Percentiles rank a stretch among this genome's conserved stretches.
Conservation (phyloP, 2,113 vertebrate genomes). For the Epinephelus moara region DNA sequence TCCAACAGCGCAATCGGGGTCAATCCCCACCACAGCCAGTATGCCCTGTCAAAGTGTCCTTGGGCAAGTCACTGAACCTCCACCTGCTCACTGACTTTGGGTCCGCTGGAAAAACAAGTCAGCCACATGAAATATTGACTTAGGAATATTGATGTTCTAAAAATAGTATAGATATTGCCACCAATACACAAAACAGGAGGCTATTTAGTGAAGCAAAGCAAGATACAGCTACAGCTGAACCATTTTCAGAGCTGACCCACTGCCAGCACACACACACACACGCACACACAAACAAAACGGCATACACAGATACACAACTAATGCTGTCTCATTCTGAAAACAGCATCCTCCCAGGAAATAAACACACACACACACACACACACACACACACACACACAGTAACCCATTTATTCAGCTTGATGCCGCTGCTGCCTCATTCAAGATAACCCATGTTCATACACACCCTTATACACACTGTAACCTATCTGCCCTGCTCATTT, state of each 20-base stretch:
- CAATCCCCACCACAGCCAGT: background rate
- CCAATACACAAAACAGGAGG: background rate
- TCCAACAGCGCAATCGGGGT: background rate
- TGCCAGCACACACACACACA: slow-evolving; percentile 16
- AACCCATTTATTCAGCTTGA: slow-evolving; percentile 29
- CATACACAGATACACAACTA: slow-evolving; percentile 25
- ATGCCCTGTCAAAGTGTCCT: slow-evolving; percentile 53
- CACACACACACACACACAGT: slow-evolving; percentile 33
- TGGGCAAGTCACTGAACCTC: slow-evolving; percentile 39
- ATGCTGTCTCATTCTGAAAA: slow-evolving; percentile 55
- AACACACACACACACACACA: slow-evolving; percentile 24
- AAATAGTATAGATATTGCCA: background rate
- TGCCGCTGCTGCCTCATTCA: slow-evolving; percentile 22
- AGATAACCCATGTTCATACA: slow-evolving; percentile 30
- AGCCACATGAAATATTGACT: background rate
- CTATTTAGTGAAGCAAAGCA: background rate
- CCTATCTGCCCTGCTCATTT: background rate
- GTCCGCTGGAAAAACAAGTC: background rate
- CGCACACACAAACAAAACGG: slow-evolving; percentile 1
- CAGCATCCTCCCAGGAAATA: slow-evolving; percentile 40
- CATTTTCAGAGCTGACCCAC: slow-evolving; percentile 31
- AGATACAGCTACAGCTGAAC: background rate
- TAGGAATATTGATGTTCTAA: background rate
- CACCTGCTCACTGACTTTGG: background rate
- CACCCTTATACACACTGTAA: slow-evolving; percentile 9